Evolutionary conservation across 2,797 vertebrate genomes (phyloP).

Genomic region (Pipistrellus kuhlii): DNA sequence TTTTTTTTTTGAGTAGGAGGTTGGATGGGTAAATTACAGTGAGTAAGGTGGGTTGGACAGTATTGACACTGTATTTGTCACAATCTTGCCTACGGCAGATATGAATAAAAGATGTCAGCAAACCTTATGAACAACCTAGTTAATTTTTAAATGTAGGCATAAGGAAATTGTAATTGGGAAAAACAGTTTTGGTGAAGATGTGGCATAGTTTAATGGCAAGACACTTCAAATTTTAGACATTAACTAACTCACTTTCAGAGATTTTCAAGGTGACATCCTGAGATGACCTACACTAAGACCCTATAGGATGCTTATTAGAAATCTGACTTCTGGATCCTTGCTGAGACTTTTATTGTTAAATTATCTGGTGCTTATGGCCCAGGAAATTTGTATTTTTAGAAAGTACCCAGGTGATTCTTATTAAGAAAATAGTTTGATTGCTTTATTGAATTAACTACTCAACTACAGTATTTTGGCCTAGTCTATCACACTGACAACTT

Average conservation of each 20-base stretch:
- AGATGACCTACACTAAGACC: not conserved
- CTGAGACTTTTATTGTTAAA: not conserved
- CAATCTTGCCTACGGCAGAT: not conserved
- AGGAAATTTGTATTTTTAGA: conserved; percentile 9
- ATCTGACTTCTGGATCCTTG: not conserved
- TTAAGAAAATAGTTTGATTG: not conserved
- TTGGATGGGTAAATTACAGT: not conserved
- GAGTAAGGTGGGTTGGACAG: not conserved
- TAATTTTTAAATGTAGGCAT: not conserved
- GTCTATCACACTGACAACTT: not conserved
- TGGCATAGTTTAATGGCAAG: not conserved
- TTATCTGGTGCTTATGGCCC: not conserved
- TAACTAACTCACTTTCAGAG: not conserved
- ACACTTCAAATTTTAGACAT: not conserved
- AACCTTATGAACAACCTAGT: not conserved
- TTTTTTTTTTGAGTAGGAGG: not conserved
- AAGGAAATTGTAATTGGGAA: not conserved
- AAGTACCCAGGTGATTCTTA: not conserved
- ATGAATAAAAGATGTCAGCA: not conserved
- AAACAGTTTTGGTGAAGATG: conserved; percentile 17
- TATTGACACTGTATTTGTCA: not conserved
- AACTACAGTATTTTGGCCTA: not conserved
- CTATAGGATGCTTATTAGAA: not conserved
- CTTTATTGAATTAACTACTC: conserved; percentile 32
- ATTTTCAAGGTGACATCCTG: not conserved